These are phyloP conservation scores for Tragelaphus oryx DNA, from an alignment of 2,797 vertebrate species.

Conservation along the genomic window DNA sequence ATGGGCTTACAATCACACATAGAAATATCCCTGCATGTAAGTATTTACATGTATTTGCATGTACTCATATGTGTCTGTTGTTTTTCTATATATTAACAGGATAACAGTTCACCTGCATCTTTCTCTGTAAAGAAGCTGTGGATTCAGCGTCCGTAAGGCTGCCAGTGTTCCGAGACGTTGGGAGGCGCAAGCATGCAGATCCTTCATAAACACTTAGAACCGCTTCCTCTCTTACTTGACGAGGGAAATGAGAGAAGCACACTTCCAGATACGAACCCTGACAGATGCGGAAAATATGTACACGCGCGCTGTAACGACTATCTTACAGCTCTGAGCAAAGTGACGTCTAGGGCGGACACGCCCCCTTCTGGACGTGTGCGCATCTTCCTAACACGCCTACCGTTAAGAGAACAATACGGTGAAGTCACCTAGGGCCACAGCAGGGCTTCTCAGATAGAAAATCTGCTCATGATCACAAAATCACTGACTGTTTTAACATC, in stretches of 20 bases:
- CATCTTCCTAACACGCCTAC: conserved; percentile 75
- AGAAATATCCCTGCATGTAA: not conserved
- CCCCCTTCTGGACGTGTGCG: conserved; percentile 79
- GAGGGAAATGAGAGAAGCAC: conserved; percentile 78
- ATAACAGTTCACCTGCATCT: conserved; percentile 70
- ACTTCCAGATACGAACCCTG: conserved; percentile 81
- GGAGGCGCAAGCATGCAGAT: conserved; percentile 73
- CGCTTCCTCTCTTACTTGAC: conserved; percentile 74
- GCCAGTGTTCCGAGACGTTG: conserved; percentile 76
- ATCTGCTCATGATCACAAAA: conserved; percentile 79
- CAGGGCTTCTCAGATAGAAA: conserved; percentile 79
- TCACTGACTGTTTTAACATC: conserved; percentile 76
- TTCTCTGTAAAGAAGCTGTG: conserved; percentile 58
- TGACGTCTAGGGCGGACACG: conserved; percentile 80
- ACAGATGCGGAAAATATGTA: conserved; percentile 81
- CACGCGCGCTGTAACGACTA: conserved; percentile 79
- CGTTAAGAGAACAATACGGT: conserved; percentile 79
- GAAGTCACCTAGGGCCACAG: conserved; percentile 77
- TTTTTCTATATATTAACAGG: conserved; percentile 72
- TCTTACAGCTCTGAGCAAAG: conserved; percentile 82
- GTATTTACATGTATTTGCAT: not conserved
- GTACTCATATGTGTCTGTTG: conserved; percentile 66
- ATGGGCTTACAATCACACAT: conserved; percentile 40
- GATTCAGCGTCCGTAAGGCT: conserved; percentile 65
- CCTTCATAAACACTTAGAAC: conserved; percentile 78